A percentile compares a stretch with the other conserved stretches of the same genome.
These are phyloP conservation scores for Eudemis profundana DNA, from an alignment of 2,888 invertebrate genomes.

Conservation along the genomic window DNA sequence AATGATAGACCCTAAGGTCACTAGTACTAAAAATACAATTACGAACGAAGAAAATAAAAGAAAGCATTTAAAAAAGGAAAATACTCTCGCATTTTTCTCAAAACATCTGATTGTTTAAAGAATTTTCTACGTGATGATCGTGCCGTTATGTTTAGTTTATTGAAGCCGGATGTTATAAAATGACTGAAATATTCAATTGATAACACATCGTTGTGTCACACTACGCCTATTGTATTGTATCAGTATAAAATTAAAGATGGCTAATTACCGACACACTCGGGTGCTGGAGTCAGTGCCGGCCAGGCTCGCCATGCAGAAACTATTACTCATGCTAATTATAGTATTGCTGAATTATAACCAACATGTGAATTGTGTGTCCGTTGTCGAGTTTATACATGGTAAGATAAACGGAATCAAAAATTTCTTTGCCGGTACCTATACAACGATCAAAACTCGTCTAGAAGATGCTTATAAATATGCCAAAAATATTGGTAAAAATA, in stretches of 20 bases:
- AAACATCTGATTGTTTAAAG: constrained; percentile 15
- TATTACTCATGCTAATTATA: constrained; percentile 45
- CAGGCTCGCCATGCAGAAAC: constrained; percentile 48
- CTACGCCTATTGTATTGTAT: neutral
- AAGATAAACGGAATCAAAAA: neutral
- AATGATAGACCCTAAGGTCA: too few relatives aligned
- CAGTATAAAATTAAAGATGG: constrained; percentile 12
- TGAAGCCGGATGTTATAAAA: constrained; percentile 2
- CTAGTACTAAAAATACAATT: too few relatives aligned
- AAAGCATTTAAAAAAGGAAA: neutral
- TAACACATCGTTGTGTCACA: neutral
- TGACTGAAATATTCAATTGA: neutral
- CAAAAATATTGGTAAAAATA: too few relatives aligned
- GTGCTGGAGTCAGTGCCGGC: neutral
- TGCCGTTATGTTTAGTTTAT: neutral
- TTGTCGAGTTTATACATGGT: constrained; percentile 50
- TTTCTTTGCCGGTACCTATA: neutral
- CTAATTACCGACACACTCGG: neutral
- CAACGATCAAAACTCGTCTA: neutral
- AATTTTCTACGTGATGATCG: neutral
- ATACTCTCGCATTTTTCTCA: neutral
- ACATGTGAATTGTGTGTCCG: constrained; percentile 50
- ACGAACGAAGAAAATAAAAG: too few relatives aligned
- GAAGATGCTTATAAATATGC: neutral
- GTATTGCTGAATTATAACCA: constrained; percentile 48